Conservation (phyloP, 2,113 vertebrate species). For the Lycocorax pyrrhopterus region DNA sequence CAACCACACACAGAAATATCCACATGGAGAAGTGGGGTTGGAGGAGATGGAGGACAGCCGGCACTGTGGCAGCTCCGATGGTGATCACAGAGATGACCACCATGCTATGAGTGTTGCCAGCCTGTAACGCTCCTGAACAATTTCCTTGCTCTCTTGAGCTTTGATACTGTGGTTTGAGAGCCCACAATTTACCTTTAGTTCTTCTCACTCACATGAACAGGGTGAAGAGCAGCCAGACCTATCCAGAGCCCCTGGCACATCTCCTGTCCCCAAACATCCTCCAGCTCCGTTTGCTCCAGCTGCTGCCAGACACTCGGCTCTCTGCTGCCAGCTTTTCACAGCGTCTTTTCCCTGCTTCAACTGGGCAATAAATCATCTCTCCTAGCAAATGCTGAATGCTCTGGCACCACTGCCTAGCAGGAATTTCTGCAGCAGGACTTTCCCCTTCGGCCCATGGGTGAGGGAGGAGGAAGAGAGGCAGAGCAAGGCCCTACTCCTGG, state of each 20-base stretch:
- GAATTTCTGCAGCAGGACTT: not conserved
- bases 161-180: not conserved
- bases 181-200: not conserved
- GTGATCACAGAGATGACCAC: not conserved
- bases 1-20: not conserved
- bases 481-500: not conserved
- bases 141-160: not conserved
- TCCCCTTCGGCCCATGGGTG: not conserved
- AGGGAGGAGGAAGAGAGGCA: not conserved
- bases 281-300: not conserved
- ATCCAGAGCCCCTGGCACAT: not conserved
- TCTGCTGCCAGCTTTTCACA: not conserved
- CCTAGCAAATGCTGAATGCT: not conserved
- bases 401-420: not conserved
- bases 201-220: not conserved
- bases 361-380: not conserved
- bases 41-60: rapidly evolving
- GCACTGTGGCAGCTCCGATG: rapidly evolving
- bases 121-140: not conserved
- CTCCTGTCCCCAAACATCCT: not conserved
- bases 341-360: not conserved
- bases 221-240: not conserved
- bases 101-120: not conserved
- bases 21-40: rapidly evolving
- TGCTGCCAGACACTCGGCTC: not conserved